Conservation (phyloP, 2,113 vertebrate genomes). For the Cathartes aura region DNA sequence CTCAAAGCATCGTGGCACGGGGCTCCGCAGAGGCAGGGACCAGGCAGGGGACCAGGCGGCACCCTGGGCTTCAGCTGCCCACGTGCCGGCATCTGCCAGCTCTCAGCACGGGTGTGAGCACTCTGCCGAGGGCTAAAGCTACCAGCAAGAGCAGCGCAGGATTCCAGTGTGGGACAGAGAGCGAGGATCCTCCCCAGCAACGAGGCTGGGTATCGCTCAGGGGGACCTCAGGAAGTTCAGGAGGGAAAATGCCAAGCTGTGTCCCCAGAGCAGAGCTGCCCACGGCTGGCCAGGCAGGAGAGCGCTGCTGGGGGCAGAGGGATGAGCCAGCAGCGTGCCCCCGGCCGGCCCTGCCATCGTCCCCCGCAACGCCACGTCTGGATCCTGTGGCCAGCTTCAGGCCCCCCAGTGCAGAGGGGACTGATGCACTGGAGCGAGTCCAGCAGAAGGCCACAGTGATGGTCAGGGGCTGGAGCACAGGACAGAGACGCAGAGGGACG, state of each 20-base stretch:
- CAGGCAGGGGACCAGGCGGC: not conserved
- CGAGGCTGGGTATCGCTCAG: accelerated
- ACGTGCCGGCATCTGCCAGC: accelerated
- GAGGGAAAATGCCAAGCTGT: accelerated
- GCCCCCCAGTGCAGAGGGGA: not conserved
- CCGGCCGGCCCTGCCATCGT: accelerated
- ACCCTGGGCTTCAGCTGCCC: not conserved
- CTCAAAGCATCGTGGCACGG: accelerated
- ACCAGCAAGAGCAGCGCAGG: not conserved
- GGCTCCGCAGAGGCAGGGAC: not conserved
- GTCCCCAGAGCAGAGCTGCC: not conserved
- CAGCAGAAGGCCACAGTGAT: accelerated
- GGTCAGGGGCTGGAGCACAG: not conserved
- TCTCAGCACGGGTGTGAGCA: not conserved
- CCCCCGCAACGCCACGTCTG: accelerated
- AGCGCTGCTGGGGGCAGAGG: accelerated
- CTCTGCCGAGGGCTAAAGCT: accelerated
- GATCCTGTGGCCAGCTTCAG: accelerated
- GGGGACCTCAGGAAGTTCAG: accelerated
- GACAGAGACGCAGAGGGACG: not conserved
- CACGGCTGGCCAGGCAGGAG: not conserved
- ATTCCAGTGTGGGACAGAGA: not conserved
- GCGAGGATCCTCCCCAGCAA: not conserved
- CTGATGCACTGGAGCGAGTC: accelerated
- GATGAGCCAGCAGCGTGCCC: not conserved